Conservation (phyloP, 1,140 invertebrate genomes). For the Pteromalus puparum region DNA sequence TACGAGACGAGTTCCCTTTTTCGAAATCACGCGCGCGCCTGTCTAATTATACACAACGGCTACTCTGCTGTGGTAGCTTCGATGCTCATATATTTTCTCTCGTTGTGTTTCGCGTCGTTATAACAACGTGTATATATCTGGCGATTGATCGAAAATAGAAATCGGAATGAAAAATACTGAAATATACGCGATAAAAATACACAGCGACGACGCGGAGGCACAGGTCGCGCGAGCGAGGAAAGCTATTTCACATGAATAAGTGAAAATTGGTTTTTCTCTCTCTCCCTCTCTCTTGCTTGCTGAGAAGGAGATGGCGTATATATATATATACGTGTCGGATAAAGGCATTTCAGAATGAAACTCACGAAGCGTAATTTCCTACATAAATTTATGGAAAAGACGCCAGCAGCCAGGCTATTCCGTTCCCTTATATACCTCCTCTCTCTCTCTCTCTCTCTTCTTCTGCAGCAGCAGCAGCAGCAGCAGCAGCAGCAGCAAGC, state of each 20-base stretch:
- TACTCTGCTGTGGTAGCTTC: too few relatives aligned
- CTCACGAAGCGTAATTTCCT: conserved; percentile 54
- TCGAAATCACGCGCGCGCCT: conserved; percentile 22
- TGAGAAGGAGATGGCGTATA: background rate
- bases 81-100: too few relatives aligned
- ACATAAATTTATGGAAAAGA: conserved; percentile 54
- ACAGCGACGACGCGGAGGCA: background rate
- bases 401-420: conserved; percentile 56
- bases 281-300: background rate
- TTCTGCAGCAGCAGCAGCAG: background rate
- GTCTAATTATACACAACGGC: conserved; percentile 28
- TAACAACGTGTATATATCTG: background rate
- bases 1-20: conserved; percentile 9
- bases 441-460: background rate
- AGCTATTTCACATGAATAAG: conserved; percentile 50
- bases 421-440: conserved; percentile 21
- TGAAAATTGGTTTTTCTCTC: conserved; percentile 53
- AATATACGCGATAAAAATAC: conserved; percentile 19
- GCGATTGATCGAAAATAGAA: background rate
- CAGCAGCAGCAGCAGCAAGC: too few relatives aligned
- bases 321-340: conserved; percentile 46
- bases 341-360: conserved; percentile 55
- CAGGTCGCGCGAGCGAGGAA: background rate
- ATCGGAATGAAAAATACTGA: conserved; percentile 38
- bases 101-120: too few relatives aligned